Evolutionary conservation across 2,888 invertebrate genomes (phyloP), one percentile per base, ranked within the genome.

Genomic region (Hyppa rectilinea): DNA sequence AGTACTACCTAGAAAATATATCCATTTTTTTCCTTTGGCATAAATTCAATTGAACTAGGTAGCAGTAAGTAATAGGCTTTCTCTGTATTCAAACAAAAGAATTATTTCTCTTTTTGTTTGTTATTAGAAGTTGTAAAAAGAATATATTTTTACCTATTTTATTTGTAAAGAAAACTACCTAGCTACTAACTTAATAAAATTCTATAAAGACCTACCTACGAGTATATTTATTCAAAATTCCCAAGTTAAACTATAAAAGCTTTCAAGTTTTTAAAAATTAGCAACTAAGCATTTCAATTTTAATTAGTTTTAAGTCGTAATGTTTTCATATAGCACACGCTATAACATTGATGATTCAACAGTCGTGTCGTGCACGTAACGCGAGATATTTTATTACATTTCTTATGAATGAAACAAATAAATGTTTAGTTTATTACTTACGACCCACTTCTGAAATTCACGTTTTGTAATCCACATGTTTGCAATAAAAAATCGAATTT

Each of bases 341-440:
- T 12, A 68, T 53, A 61, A 61, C 55, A 56, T 26, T 56, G 49
- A 61, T 78, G 78, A 78, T 50, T 55, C 55, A 78, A 38, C 55
- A 2, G 14, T n/a, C 26, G 17, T 43, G 23, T 67, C 29, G 20
- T 49, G 47, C 61, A 78, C 53, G 53, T 53, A 75, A 40, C 47
- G 17, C 59, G 36, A 59, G 29, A 63, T 50, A 55, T 65, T 78
- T 76, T 76, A 76, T 76, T 50, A 59, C 43, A 17, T 43, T 77
- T 81, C 77, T 71, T 52, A 50, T 47, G 55, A 71, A 77, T 66
- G 52, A 60, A 71, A 43, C 50, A 17, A 71, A 73, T 73, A 66
- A 72, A 67, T 23, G 9, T 31, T 58, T 36, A 20, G 60, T 80
- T 67, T 56, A 52, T 63, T 66, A 50, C 58, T 76, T 64, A 71